Percentiles rank a stretch among this genome's conserved stretches.
Conservation (phyloP, 2,888 invertebrate genomes). For the Orthosia gracilis region DNA sequence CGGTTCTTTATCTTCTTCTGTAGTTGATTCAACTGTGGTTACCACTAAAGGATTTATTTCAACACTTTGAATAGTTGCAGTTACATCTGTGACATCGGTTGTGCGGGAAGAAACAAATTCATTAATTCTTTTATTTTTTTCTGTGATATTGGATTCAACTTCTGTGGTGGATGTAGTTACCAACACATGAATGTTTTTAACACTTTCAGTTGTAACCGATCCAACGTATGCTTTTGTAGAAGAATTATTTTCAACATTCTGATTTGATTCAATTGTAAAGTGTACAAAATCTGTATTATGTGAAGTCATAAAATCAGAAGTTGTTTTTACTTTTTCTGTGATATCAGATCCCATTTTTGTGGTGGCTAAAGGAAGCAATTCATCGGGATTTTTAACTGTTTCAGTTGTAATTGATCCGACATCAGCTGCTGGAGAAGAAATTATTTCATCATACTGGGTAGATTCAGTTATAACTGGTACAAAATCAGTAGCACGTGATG, state of each 20-base stretch:
- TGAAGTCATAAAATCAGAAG: neutral
- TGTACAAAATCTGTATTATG: neutral
- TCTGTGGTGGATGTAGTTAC: neutral
- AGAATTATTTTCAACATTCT: constrained; percentile 5
- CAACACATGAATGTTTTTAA: neutral
- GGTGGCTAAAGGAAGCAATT: neutral
- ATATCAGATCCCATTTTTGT: neutral
- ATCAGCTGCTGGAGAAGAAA: neutral
- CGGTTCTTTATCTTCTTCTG: neutral
- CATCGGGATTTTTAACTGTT: neutral
- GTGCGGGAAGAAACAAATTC: constrained; percentile 3
- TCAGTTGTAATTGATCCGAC: neutral
- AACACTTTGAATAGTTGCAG: constrained; percentile 16
- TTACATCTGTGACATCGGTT: constrained; percentile 1
- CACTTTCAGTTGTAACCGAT: neutral
- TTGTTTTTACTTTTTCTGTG: constrained; percentile 8
- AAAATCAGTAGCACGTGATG: constrained; percentile 9
- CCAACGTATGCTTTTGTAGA: neutral
- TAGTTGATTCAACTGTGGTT: neutral
- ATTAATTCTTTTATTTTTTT: neutral
- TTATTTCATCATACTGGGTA: neutral
- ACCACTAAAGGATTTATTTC: neutral
- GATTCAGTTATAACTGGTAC: neutral
- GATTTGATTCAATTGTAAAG: constrained; percentile 7
- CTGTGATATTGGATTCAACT: constrained; percentile 15